phyloP scores from a whole-genome alignment of 1,140 invertebrate species.

The Neodiprion lecontei region DNA sequence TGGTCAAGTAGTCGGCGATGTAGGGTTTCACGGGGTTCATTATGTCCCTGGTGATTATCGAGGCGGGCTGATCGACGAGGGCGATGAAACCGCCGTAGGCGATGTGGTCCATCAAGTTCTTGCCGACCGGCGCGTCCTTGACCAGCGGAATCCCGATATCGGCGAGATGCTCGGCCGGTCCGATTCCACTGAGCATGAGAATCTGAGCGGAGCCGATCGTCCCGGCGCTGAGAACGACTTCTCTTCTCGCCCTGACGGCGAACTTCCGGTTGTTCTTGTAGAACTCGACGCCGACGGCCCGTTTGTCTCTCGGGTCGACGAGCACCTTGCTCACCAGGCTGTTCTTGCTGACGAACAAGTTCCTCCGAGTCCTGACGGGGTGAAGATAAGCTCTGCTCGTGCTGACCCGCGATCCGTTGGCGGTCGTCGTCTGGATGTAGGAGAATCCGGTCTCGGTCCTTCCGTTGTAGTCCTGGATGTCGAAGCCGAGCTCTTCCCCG shows the following conservation, averaged over 20 bases:
- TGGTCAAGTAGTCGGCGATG: constrained; percentile 58
- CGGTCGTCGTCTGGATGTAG: constrained; percentile 50
- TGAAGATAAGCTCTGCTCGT: constrained; percentile 76
- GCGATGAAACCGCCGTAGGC: constrained; percentile 39
- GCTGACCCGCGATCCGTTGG: constrained; percentile 73
- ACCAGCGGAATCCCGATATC: constrained; percentile 24
- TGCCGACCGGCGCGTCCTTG: constrained; percentile 53
- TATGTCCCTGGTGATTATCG: constrained; percentile 21
- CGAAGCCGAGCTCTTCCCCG: constrained; percentile 63
- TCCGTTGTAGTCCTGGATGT: constrained; percentile 63
- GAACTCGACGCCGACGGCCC: constrained; percentile 68
- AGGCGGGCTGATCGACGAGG: constrained; percentile 26
- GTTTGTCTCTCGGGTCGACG: constrained; percentile 71
- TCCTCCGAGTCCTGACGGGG: constrained; percentile 67
- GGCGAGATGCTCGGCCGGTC: constrained; percentile 44
- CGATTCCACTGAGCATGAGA: constrained; percentile 52
- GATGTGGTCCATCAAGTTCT: constrained; percentile 50
- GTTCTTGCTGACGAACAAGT: constrained; percentile 69
- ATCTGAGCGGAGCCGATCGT: constrained; percentile 40
- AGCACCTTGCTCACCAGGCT: constrained; percentile 74
- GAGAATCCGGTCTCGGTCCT: constrained; percentile 50
- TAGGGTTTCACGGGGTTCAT: constrained; percentile 32
- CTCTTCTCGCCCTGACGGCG: constrained; percentile 68
- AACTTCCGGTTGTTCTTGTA: constrained; percentile 60
- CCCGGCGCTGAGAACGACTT: constrained; percentile 80